phyloP scores from a whole-genome alignment of 2,888 invertebrate species.

The Alloplasta piceator region DNA sequence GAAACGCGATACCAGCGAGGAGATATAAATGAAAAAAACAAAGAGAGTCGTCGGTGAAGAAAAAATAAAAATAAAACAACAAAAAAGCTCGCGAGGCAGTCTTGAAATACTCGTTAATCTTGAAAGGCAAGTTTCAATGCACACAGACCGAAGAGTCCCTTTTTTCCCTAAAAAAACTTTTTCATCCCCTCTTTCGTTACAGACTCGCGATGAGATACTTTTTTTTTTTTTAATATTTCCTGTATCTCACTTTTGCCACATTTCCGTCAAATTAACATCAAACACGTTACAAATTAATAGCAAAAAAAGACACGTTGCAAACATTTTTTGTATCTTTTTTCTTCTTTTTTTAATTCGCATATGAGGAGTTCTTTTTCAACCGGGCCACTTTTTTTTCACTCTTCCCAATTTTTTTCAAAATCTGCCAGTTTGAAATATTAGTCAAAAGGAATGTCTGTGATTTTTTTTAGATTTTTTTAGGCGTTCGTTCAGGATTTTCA shows the following conservation, averaged over 20 bases:
- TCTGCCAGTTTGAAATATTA: too few relatives aligned
- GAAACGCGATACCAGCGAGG: slow-evolving; percentile 17
- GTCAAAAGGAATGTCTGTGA: too few relatives aligned
- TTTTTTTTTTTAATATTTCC: slow-evolving; percentile 32
- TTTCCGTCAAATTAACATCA: slow-evolving; percentile 15
- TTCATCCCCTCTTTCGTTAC: neutral
- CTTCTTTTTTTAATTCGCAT: neutral
- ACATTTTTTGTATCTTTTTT: neutral
- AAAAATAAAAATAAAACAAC: slow-evolving; percentile 11
- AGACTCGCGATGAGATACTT: slow-evolving; percentile 13
- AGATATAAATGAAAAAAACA: slow-evolving; percentile 13
- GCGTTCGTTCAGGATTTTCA: too few relatives aligned
- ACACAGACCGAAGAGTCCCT: slow-evolving; percentile 22
- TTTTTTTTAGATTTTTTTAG: too few relatives aligned
- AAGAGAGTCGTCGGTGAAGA: slow-evolving; percentile 30
- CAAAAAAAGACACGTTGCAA: neutral
- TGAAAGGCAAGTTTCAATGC: slow-evolving; percentile 25
- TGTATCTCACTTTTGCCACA: neutral
- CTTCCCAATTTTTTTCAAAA: too few relatives aligned
- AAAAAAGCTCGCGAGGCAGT: slow-evolving; percentile 1
- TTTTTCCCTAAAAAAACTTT: neutral
- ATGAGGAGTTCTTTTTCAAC: too few relatives aligned
- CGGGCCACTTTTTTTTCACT: too few relatives aligned
- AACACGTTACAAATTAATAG: neutral
- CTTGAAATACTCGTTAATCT: slow-evolving; percentile 52